A percentile compares a stretch with the other conserved stretches of the same genome.
phyloP scores from a whole-genome alignment of 2,797 vertebrate genomes.

The Microhierax caerulescens region DNA sequence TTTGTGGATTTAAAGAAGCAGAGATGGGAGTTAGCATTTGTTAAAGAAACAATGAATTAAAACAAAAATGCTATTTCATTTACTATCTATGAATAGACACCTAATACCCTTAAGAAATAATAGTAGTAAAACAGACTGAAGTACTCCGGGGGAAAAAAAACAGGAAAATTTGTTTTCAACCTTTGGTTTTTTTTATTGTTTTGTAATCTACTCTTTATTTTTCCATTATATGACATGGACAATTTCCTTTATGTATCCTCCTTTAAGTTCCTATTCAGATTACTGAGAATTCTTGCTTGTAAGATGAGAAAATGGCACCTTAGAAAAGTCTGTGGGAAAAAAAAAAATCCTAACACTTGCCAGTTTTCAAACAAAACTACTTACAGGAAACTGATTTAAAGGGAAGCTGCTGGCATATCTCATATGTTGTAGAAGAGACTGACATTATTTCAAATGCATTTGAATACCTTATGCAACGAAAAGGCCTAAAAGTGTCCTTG shows the following conservation, averaged over 20 bases:
- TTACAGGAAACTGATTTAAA: conserved; percentile 35
- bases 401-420: conserved; percentile 38
- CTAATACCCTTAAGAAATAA: conserved; percentile 53
- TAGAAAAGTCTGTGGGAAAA: not conserved
- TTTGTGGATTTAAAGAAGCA: conserved; percentile 74
- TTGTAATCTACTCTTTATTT: conserved; percentile 40
- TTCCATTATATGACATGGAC: conserved; percentile 17
- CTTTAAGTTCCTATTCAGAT: not conserved
- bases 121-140: conserved; percentile 14
- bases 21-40: conserved; percentile 51
- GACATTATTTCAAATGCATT: conserved; percentile 50
- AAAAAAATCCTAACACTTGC: conserved; percentile 2
- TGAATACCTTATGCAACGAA: conserved; percentile 29
- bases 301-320: conserved; percentile 27
- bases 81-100: conserved; percentile 40
- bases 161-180: not conserved
- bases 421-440: conserved; percentile 41
- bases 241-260: conserved; percentile 12
- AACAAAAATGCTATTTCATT: conserved; percentile 61
- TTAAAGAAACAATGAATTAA: conserved; percentile 63
- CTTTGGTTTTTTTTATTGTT: conserved; percentile 38
- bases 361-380: conserved; percentile 62
- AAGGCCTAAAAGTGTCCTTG: conserved; percentile 44
- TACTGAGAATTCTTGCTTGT: conserved; percentile 4
- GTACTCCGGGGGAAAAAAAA: not conserved